Conservation (phyloP, 2,888 invertebrate species). For the Hydrotaea cyrtoneurina region DNA sequence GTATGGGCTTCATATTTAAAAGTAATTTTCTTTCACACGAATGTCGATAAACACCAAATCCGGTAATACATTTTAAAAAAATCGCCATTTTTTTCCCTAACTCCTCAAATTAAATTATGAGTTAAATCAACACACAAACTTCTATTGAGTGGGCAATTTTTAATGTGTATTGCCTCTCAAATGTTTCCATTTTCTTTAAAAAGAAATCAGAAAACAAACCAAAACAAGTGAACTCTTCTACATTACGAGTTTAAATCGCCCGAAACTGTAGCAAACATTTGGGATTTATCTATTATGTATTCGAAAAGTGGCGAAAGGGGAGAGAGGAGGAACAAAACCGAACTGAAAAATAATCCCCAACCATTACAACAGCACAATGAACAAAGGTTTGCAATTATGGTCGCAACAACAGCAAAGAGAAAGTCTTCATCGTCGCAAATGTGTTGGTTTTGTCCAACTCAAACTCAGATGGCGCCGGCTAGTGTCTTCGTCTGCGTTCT, state of each 20-base stretch:
- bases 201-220: not conserved
- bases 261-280: not conserved
- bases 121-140: not conserved
- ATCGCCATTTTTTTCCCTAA: not conserved
- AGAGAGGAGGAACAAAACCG: not conserved
- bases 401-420: not conserved
- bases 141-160: not conserved
- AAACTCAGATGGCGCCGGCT: not conserved
- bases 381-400: conserved; percentile 20
- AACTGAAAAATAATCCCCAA: not conserved
- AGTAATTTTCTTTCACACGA: too few relatives aligned
- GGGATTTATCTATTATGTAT: not conserved
- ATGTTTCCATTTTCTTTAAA: not conserved
- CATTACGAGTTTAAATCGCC: not conserved
- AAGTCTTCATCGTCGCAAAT: not conserved
- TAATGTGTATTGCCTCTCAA: not conserved
- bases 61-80: too few relatives aligned
- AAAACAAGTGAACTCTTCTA: not conserved
- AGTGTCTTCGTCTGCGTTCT: not conserved
- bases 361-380: not conserved
- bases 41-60: too few relatives aligned
- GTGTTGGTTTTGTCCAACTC: not conserved
- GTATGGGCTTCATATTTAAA: too few relatives aligned
- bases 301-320: not conserved
- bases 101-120: not conserved